Evolutionary conservation across 2,113 vertebrate species (phyloP).

Genomic region (Lasiurus borealis): DNA sequence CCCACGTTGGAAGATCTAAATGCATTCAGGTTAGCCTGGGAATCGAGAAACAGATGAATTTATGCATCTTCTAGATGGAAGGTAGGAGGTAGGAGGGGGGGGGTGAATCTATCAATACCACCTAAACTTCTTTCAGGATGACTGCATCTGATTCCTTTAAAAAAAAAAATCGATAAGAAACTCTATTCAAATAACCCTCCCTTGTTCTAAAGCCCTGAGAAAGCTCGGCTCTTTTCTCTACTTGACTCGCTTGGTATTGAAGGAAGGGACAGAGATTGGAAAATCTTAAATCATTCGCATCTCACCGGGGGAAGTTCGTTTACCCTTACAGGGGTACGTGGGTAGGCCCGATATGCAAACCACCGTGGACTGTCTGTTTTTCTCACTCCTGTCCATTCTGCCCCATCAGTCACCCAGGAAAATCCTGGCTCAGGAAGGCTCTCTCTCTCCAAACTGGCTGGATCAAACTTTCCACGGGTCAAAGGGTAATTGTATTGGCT

Average conservation of each 20-base stretch:
- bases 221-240: constrained; percentile 35
- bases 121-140: constrained; percentile 72
- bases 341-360: not conserved
- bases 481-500: constrained; percentile 60
- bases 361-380: not conserved
- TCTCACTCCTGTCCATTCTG: not conserved
- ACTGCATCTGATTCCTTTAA: constrained; percentile 70
- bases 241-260: not conserved
- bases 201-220: constrained; percentile 33
- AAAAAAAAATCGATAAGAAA: constrained; percentile 70
- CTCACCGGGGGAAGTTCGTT: not conserved
- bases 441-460: constrained; percentile 19
- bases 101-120: constrained; percentile 26
- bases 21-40: constrained; percentile 35
- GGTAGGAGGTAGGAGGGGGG: not conserved
- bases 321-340: not conserved
- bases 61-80: constrained; percentile 2
- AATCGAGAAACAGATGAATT: constrained; percentile 51
- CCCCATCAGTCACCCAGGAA: not conserved
- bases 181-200: constrained; percentile 38
- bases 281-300: not conserved
- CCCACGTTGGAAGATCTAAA: not conserved
- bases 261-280: constrained; percentile 17
- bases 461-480: constrained; percentile 57
- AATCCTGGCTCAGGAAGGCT: not conserved